A percentile compares a stretch with the other conserved stretches of the same genome.
These are phyloP conservation scores for Mormyrops boulengeri DNA, from an alignment of 2,797 vertebrate genomes.

Conservation along the genomic window DNA sequence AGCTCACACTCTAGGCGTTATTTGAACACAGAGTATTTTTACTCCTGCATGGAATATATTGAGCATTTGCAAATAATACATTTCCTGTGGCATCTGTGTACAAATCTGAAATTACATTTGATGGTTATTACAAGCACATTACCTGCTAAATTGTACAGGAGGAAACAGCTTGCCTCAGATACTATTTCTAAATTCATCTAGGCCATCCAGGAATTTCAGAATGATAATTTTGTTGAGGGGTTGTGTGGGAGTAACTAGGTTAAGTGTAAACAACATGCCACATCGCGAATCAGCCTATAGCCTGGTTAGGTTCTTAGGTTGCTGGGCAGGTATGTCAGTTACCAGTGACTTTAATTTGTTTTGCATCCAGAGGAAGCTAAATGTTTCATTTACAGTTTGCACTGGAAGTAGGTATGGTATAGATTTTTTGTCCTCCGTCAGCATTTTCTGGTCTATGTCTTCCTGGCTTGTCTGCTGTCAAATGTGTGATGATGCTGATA, in stretches of 20 bases:
- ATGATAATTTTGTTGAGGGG: background rate
- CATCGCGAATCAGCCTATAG: background rate
- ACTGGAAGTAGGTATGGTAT: background rate
- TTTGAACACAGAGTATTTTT: background rate
- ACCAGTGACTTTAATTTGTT: background rate
- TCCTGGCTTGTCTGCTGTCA: background rate
- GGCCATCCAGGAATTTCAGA: background rate
- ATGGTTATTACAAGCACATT: slow-evolving; percentile 11
- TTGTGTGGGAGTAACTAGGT: background rate
- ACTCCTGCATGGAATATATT: background rate
- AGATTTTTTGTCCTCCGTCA: background rate
- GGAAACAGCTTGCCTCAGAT: background rate
- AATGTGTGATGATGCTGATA: background rate
- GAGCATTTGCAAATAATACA: background rate
- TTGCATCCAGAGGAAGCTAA: background rate
- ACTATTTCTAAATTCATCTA: background rate
- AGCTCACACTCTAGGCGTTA: background rate
- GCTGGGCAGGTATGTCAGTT: background rate
- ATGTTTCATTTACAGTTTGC: background rate
- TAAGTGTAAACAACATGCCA: background rate
- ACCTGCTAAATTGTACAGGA: background rate
- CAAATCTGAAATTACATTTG: slow-evolving; percentile 10
- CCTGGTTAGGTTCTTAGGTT: background rate
- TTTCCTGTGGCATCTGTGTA: slow-evolving; percentile 4
- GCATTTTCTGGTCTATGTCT: background rate